These are phyloP conservation scores for Drosophila dives DNA, from an alignment of 2,888 invertebrate species.

Conservation along the genomic window DNA sequence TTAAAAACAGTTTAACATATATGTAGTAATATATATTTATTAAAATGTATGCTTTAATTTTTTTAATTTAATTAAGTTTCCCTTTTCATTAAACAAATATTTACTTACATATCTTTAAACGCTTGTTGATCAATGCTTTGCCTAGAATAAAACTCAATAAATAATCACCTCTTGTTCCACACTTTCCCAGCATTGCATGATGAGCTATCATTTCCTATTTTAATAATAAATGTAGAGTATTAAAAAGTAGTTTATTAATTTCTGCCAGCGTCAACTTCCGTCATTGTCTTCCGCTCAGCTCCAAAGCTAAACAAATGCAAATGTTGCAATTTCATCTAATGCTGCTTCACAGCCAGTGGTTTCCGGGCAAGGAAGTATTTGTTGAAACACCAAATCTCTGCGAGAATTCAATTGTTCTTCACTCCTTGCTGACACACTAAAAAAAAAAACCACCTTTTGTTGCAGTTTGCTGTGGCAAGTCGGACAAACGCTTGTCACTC, in stretches of 20 bases:
- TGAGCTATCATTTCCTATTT: not conserved
- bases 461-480: constrained; percentile 32
- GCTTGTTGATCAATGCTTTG: not conserved
- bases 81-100: not conserved
- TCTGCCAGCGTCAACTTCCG: constrained; percentile 64
- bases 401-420: constrained; percentile 50
- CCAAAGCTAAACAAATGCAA: constrained; percentile 38
- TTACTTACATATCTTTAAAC: not conserved
- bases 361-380: constrained; percentile 60
- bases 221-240: not conserved
- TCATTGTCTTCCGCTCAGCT: constrained; percentile 53
- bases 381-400: constrained; percentile 49
- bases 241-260: constrained; percentile 16
- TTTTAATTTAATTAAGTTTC: too few relatives aligned
- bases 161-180: not conserved
- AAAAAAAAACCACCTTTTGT: constrained; percentile 48
- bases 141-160: not conserved
- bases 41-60: too few relatives aligned
- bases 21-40: not conserved
- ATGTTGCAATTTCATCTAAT: not conserved
- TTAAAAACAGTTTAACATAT: too few relatives aligned
- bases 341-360: constrained; percentile 2
- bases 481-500: constrained; percentile 61
- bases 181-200: not conserved
- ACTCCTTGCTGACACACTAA: constrained; percentile 73